Percentiles rank a stretch among this genome's conserved stretches.
phyloP scores from a whole-genome alignment of 2,797 vertebrate species.

The Megaceryle alcyon region DNA sequence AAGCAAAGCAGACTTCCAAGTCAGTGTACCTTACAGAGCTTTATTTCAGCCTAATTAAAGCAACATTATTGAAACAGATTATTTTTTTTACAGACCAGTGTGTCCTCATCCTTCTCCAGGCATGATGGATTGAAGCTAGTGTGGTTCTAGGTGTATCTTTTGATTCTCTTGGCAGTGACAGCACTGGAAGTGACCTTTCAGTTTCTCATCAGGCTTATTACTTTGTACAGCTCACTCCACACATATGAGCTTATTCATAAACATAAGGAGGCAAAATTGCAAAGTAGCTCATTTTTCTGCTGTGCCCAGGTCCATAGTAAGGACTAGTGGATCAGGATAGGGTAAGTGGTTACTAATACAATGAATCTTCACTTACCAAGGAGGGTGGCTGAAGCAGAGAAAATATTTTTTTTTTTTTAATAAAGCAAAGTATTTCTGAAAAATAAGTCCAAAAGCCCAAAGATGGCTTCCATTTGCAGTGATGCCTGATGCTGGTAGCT shows the following conservation, averaged over 20 bases:
- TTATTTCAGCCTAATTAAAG: not conserved
- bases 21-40: not conserved
- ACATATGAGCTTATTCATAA: not conserved
- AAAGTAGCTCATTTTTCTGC: not conserved
- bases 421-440: not conserved
- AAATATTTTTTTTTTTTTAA: not conserved
- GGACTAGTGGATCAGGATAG: not conserved
- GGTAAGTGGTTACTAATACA: not conserved
- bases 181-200: not conserved
- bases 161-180: not conserved
- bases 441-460: not conserved
- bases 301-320: not conserved
- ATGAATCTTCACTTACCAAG: not conserved
- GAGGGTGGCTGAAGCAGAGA: not conserved
- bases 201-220: not conserved
- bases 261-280: not conserved
- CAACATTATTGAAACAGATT: not conserved
- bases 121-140: not conserved
- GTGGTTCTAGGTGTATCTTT: not conserved
- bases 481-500: not conserved
- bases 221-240: not conserved
- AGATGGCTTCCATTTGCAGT: not conserved
- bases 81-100: not conserved
- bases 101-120: not conserved
- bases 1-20: not conserved